Evolutionary conservation across 2,113 vertebrate species (phyloP).

Genomic region (Lagopus leucura): DNA sequence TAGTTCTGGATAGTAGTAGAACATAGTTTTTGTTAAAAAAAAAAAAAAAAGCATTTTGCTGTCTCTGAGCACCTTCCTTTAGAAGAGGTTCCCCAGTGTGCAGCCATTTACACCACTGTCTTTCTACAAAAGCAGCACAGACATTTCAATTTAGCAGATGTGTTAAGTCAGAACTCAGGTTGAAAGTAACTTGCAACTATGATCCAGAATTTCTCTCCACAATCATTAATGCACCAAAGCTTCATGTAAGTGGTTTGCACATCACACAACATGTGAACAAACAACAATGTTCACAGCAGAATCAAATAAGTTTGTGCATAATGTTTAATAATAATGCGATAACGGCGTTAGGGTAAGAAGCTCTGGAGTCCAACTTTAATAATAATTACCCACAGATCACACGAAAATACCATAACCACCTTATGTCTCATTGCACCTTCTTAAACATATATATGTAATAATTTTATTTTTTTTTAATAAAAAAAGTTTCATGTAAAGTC

Average conservation of each 20-base stretch:
- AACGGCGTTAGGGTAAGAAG: slow-evolving; percentile 2
- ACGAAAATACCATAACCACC: neutral
- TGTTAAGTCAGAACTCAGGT: slow-evolving; percentile 7
- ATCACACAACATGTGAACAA: neutral
- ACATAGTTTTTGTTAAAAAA: too few species aligned
- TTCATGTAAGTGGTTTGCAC: slow-evolving; percentile 35
- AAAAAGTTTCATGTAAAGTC: neutral
- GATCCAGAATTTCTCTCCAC: neutral
- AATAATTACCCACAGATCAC: neutral
- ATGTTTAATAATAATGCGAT: neutral
- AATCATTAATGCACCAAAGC: neutral
- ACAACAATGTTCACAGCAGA: neutral
- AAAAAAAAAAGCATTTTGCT: neutral
- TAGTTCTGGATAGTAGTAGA: too few species aligned
- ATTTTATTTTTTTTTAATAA: neutral
- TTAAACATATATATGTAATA: too few species aligned
- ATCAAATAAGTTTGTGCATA: neutral
- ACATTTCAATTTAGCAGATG: neutral
- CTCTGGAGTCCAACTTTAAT: neutral
- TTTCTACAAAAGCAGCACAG: neutral
- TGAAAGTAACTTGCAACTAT: neutral
- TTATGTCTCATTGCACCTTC: neutral
- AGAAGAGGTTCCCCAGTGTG: neutral
- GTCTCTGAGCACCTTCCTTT: neutral
- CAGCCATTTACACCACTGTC: neutral